These are phyloP conservation scores for Aegithalos caudatus DNA, from an alignment of 2,113 vertebrate genomes.

Conservation along the genomic window DNA sequence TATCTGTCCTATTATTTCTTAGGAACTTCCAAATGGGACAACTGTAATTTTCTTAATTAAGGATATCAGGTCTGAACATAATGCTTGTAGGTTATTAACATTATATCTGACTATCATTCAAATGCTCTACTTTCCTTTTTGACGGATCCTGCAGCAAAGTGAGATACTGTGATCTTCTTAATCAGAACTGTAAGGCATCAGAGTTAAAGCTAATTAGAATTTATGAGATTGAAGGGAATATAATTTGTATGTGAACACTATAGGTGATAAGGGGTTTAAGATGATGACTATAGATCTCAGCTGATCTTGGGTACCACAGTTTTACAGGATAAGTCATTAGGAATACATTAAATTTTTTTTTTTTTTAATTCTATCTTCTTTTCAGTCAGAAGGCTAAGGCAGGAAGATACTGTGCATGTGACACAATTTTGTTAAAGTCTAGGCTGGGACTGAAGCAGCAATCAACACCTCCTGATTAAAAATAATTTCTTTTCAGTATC, in stretches of 20 bases:
- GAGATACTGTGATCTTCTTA: background rate
- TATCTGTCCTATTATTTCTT: background rate
- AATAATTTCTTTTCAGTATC: background rate
- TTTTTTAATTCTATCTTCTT: background rate
- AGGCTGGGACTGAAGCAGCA: background rate
- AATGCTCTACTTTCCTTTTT: background rate
- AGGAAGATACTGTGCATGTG: background rate
- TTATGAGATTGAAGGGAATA: background rate
- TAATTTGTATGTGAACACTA: background rate
- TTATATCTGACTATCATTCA: background rate
- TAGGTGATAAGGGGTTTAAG: background rate
- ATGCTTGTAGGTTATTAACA: background rate
- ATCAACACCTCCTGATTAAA: background rate
- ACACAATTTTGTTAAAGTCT: background rate
- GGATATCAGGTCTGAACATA: background rate
- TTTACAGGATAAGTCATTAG: background rate
- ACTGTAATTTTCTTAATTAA: background rate
- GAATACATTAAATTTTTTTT: background rate
- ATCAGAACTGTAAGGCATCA: background rate
- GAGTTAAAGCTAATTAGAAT: slow-evolving; percentile 32
- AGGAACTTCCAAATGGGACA: background rate
- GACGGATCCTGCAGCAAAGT: background rate
- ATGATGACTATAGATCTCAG: background rate
- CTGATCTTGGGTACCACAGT: background rate
- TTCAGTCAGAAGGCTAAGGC: background rate